Base-by-base conservation (phyloP, 2,113 vertebrate genomes). In the Bothrops jararaca region DNA sequence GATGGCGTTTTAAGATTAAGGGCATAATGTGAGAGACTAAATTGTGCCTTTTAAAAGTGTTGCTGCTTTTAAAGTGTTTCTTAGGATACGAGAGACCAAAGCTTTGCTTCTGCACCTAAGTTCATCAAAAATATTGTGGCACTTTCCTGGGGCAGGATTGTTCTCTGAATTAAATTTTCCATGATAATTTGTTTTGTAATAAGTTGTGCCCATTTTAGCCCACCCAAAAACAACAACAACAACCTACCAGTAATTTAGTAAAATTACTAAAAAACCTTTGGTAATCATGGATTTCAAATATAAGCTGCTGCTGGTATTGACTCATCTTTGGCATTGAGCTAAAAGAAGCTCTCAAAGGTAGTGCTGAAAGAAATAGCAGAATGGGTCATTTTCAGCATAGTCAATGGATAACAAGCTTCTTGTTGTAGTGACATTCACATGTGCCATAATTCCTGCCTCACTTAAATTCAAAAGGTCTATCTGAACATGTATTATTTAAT, bases 191-290 rank as follows among this genome's bases (percentile, higher is more conserved):
- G 96, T 5, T 1, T 87, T 93, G 95, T 74, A 89, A 95, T 95
- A 95, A 95, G 93, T 94, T 45, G 90, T 93, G 95, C 94, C 96
- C 92, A 92, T 95, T 89, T 94, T 93, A 92, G 93, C 91, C 42
- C 42, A 88, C 48, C 45, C 4, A 45, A 69, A 88, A 29, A 90
- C 90, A 93, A 89, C 18, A 22, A 24, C 48, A 10, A 1, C 48
- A 88, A 92, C 74, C 92, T 80, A 86, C 90, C 90, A 54, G 39
- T 91, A 92, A 93, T 94, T 94, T 94, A 42, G 90, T 80, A 29
- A 89, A 80, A 42, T 80, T 39, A 9, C 34, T 80, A 80, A 42
- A 39, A 39, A 39, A 39, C 7, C 3, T 89, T 95, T 93, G 95
- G 93, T 64, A 93, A 53, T 64, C 91, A 85, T 12, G 89, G 89